phyloP scores from a whole-genome alignment of 53 echinoderm and acorn worm species.

The Echinarachnius parma region DNA sequence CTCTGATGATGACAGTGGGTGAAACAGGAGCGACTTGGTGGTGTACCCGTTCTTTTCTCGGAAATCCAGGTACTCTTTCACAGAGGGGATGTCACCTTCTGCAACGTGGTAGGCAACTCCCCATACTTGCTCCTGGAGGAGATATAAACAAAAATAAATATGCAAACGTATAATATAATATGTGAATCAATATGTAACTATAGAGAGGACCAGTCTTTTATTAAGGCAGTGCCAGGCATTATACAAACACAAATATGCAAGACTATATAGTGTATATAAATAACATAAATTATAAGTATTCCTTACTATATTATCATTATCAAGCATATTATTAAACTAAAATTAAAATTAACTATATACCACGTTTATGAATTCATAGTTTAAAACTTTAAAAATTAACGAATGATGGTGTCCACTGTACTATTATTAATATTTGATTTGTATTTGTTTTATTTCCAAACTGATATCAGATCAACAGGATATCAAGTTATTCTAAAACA shows the following conservation, averaged over 20 bases:
- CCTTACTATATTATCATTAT: neutral
- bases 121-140: constrained; percentile 76
- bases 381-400: neutral
- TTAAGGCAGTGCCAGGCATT: neutral
- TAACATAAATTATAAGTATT: neutral
- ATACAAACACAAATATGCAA: neutral
- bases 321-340: too few relatives aligned
- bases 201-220: too few relatives aligned
- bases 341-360: too few relatives aligned
- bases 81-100: constrained; percentile 46
- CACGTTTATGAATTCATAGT: too few relatives aligned
- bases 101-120: constrained; percentile 85
- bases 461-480: too few relatives aligned
- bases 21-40: constrained; percentile 50
- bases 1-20: constrained; percentile 39
- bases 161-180: too few relatives aligned
- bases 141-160: neutral
- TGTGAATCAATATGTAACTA: too few relatives aligned
- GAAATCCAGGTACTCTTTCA: constrained; percentile 69
- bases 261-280: neutral
- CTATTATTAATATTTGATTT: too few relatives aligned
- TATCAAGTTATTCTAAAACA: too few relatives aligned
- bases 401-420: too few relatives aligned
- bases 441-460: too few relatives aligned
- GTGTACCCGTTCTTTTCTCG: constrained; percentile 87